A percentile compares a stretch with the other conserved stretches of the same genome.
Conservation (phyloP, 2,797 vertebrate genomes). For the Phataginus tricuspis region DNA sequence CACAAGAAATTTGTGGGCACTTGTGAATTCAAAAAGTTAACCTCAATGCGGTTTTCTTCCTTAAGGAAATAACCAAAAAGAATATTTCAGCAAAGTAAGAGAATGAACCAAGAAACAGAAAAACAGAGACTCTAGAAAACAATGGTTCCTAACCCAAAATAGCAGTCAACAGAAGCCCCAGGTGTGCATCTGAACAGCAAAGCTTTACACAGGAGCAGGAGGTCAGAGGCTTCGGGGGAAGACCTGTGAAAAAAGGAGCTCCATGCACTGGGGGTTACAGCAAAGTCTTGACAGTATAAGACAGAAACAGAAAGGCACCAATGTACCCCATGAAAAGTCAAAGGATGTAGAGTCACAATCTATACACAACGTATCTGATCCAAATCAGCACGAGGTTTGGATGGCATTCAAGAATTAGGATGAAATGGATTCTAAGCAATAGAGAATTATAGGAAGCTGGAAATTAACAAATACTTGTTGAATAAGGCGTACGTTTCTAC, state of each 20-base stretch:
- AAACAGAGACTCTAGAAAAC: background rate
- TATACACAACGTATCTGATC: too few species aligned
- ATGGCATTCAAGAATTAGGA: background rate
- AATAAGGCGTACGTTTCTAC: background rate
- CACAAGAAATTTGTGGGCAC: background rate
- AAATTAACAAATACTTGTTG: background rate
- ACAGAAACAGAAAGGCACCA: background rate
- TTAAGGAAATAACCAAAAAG: background rate
- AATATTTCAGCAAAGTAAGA: background rate
- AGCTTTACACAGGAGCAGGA: background rate
- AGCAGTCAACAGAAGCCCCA: background rate
- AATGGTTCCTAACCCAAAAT: background rate
- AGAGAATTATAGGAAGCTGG: background rate
- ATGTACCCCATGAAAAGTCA: background rate
- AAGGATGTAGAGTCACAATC: too few species aligned
- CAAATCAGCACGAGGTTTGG: background rate
- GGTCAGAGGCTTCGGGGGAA: background rate
- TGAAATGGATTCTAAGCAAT: background rate
- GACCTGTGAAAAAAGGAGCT: accelerated
- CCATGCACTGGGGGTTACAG: accelerated
- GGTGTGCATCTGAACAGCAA: background rate
- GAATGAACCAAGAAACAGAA: background rate
- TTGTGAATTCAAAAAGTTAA: background rate
- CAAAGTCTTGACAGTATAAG: background rate
- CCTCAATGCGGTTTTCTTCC: background rate